Percentiles rank a stretch among this genome's conserved stretches.
These are phyloP conservation scores for Aptenodytes patagonicus DNA, from an alignment of 2,113 vertebrate genomes.

Conservation along the genomic window DNA sequence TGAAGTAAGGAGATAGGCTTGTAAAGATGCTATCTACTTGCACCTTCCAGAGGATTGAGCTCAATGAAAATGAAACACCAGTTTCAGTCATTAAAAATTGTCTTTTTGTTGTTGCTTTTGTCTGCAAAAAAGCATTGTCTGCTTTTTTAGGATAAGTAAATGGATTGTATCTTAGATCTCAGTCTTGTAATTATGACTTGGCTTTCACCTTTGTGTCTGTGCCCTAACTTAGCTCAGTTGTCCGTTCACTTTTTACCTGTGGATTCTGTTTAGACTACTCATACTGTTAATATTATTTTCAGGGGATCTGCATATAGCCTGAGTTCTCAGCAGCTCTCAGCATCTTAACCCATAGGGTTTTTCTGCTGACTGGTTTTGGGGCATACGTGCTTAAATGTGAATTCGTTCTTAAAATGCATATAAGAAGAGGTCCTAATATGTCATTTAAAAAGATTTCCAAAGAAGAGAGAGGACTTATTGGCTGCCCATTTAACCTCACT, in stretches of 20 bases:
- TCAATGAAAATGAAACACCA: background rate
- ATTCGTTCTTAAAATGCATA: background rate
- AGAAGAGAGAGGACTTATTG: background rate
- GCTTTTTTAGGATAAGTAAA: background rate
- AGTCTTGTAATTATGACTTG: background rate
- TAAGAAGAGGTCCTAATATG: background rate
- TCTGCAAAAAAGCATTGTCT: background rate
- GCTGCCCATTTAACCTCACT: background rate
- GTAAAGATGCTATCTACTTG: background rate
- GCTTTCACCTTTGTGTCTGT: background rate
- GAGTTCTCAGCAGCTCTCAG: background rate
- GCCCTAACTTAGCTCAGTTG: background rate
- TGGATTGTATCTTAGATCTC: background rate
- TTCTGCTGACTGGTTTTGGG: background rate
- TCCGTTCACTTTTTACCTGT: background rate
- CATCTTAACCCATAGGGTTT: background rate
- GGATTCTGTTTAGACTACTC: background rate
- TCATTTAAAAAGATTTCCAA: background rate
- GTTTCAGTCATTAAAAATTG: background rate
- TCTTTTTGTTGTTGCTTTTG: background rate
- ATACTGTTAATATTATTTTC: background rate
- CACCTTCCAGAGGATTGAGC: background rate
- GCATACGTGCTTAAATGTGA: background rate
- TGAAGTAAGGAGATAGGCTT: background rate
- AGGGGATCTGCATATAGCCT: background rate